phyloP scores from a whole-genome alignment of 2,113 vertebrate species.

The Clinocottus analis region DNA sequence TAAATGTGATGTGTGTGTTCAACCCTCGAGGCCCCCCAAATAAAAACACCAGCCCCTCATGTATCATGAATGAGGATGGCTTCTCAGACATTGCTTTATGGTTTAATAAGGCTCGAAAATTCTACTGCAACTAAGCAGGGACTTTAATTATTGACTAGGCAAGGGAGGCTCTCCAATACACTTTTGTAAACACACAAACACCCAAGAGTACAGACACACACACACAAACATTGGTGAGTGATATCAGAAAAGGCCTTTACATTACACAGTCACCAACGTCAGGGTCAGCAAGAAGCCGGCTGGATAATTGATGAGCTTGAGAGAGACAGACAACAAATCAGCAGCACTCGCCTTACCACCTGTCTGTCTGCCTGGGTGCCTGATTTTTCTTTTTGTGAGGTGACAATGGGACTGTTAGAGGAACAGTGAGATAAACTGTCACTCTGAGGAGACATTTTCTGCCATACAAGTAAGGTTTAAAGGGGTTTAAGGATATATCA shows the following conservation, averaged over 20 bases:
- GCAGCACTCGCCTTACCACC: conserved; percentile 33
- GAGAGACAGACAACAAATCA: conserved; percentile 58
- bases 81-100: conserved; percentile 22
- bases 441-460: conserved; percentile 5
- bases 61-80: conserved; percentile 26
- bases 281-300: conserved; percentile 70
- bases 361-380: conserved; percentile 10
- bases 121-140: conserved; percentile 37
- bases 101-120: conserved; percentile 28
- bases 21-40: not conserved
- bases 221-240: conserved; percentile 48
- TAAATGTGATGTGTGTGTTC: conserved; percentile 6
- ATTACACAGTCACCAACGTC: conserved; percentile 40
- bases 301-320: conserved; percentile 78
- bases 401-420: conserved; percentile 10
- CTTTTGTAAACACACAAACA: conserved; percentile 20
- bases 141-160: conserved; percentile 74
- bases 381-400: conserved; percentile 13
- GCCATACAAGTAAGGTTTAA: conserved; percentile 4
- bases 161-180: conserved; percentile 30
- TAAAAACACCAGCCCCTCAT: conserved; percentile 30
- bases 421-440: conserved; percentile 28
- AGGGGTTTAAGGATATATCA: conserved; percentile 15
- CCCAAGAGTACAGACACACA: not conserved
- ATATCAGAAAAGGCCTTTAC: conserved; percentile 46